Conservation (phyloP, 2,888 invertebrate genomes). For the Microplitis deprimator region DNA sequence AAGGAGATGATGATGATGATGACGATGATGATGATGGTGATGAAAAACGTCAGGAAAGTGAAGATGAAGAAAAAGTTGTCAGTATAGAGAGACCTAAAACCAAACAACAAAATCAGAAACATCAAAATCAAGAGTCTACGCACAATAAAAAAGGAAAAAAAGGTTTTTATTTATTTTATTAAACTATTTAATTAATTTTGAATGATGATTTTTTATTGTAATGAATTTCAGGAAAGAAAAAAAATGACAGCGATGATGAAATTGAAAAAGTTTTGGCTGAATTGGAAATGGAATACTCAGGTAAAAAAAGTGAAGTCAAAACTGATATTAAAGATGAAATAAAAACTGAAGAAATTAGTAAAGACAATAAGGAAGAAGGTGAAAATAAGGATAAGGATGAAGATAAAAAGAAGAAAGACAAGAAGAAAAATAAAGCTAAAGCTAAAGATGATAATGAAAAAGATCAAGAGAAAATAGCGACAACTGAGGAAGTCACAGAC, state of each 20-base stretch:
- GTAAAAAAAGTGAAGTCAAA: slow-evolving; percentile 67
- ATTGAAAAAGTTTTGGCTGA: slow-evolving; percentile 88
- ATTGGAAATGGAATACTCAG: slow-evolving; percentile 85
- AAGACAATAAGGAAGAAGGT: slow-evolving; percentile 59
- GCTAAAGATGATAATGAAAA: slow-evolving; percentile 66
- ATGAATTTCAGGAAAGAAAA: slow-evolving; percentile 73
- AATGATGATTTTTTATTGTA: slow-evolving; percentile 6
- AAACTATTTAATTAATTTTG: background rate
- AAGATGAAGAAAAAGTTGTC: slow-evolving; percentile 70
- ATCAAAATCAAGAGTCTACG: slow-evolving; percentile 57
- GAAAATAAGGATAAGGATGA: slow-evolving; percentile 52
- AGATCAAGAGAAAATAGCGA: slow-evolving; percentile 60
- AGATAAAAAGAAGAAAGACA: slow-evolving; percentile 49
- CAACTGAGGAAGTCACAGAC: slow-evolving; percentile 22
- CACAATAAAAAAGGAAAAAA: slow-evolving; percentile 82
- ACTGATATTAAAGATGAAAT: slow-evolving; percentile 48
- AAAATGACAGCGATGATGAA: slow-evolving; percentile 84
- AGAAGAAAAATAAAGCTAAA: slow-evolving; percentile 62
- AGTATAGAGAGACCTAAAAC: slow-evolving; percentile 70
- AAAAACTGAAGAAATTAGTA: slow-evolving; percentile 54
- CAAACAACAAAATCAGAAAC: slow-evolving; percentile 71
- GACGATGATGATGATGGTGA: slow-evolving; percentile 65
- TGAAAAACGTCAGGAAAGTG: slow-evolving; percentile 67
- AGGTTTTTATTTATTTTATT: slow-evolving; percentile 57
- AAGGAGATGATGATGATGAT: slow-evolving; percentile 71